phyloP scores from a whole-genome alignment of 2,888 invertebrate species.

The Dicycla oo region DNA sequence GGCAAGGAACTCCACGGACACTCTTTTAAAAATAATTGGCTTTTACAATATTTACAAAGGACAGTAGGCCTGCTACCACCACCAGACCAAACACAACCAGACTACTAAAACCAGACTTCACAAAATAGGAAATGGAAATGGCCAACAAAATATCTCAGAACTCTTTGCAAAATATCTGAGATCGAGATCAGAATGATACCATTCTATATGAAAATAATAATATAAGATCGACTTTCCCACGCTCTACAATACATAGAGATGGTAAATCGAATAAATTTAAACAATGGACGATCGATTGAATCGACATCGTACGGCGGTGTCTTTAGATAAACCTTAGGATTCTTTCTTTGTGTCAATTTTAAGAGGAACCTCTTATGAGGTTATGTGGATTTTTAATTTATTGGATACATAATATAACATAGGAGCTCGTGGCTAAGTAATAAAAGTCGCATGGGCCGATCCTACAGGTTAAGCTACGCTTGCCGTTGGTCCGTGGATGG shows the following conservation, averaged over 20 bases:
- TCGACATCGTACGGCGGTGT: constrained; percentile 64
- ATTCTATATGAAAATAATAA: constrained; percentile 23
- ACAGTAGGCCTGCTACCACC: too few relatives aligned
- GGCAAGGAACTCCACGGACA: neutral
- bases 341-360: constrained; percentile 62
- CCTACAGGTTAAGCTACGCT: too few relatives aligned
- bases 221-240: constrained; percentile 51
- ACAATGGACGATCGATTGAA: constrained; percentile 72
- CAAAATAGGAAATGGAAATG: neutral
- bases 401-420: too few relatives aligned
- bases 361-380: constrained; percentile 52
- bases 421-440: too few relatives aligned
- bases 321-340: constrained; percentile 64
- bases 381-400: constrained; percentile 6
- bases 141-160: neutral
- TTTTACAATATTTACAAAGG: too few relatives aligned
- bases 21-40: neutral
- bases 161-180: constrained; percentile 12
- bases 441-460: too few relatives aligned
- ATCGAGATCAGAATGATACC: neutral
- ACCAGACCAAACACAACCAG: too few relatives aligned
- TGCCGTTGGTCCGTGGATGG: too few relatives aligned
- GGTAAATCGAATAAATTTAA: constrained; percentile 71
- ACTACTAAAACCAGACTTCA: neutral
- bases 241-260: constrained; percentile 35